These are phyloP conservation scores for Drosophila carrolli DNA, from an alignment of 1,140 invertebrate genomes.

Conservation along the genomic window DNA sequence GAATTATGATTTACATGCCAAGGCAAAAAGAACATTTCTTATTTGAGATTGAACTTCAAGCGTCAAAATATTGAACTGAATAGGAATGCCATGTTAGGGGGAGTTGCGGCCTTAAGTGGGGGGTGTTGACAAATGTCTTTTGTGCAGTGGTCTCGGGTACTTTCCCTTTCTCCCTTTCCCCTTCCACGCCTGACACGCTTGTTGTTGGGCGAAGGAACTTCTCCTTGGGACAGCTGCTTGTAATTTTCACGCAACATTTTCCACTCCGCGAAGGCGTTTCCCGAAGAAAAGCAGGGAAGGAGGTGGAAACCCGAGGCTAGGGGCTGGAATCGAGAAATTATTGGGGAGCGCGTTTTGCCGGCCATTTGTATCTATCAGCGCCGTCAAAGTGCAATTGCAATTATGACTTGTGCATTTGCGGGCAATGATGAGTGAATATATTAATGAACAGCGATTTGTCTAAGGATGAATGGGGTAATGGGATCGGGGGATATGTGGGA, in stretches of 20 bases:
- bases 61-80: conserved; percentile 72
- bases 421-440: conserved; percentile 79
- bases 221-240: conserved; percentile 60
- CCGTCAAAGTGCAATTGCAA: conserved; percentile 72
- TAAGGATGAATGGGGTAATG: conserved; percentile 21
- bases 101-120: conserved; percentile 61
- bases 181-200: conserved; percentile 26
- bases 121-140: conserved; percentile 81
- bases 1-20: conserved; percentile 67
- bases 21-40: conserved; percentile 18
- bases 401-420: conserved; percentile 72
- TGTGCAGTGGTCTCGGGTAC: conserved; percentile 45
- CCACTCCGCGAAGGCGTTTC: conserved; percentile 63
- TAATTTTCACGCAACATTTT: conserved; percentile 81
- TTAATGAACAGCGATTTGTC: conserved; percentile 82
- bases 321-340: conserved; percentile 4
- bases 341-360: conserved; percentile 15
- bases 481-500: neutral
- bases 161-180: conserved; percentile 9
- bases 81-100: conserved; percentile 3
- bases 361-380: conserved; percentile 77
- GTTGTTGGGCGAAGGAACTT: conserved; percentile 7
- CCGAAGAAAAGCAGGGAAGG: conserved; percentile 11
- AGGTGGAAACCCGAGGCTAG: conserved; percentile 3
- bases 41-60: conserved; percentile 64